Conservation (phyloP, 2,888 invertebrate genomes). For the Trachelus troglodyta region DNA sequence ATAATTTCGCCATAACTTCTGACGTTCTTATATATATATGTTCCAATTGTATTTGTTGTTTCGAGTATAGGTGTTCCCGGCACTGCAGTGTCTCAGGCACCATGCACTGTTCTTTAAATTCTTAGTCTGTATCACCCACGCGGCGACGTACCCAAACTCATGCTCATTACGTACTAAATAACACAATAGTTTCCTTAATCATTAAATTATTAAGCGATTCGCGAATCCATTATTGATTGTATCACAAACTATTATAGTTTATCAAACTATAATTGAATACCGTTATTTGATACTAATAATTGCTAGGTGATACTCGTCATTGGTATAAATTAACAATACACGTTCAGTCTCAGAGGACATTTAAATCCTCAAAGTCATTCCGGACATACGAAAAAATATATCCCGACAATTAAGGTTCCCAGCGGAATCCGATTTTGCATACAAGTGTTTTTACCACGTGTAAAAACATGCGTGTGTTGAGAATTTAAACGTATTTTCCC, state of each 20-base stretch:
- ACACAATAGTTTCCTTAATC: neutral
- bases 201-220: too few relatives aligned
- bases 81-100: slow-evolving; percentile 20
- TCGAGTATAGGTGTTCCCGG: neutral
- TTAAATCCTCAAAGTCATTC: neutral
- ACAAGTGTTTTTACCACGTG: neutral
- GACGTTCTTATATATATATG: neutral
- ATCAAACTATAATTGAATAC: too few relatives aligned
- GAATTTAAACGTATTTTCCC: slow-evolving; percentile 21
- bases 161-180: slow-evolving; percentile 36
- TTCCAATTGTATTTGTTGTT: slow-evolving; percentile 7
- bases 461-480: neutral
- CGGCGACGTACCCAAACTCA: slow-evolving; percentile 61
- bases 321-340: neutral
- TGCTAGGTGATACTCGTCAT: neutral
- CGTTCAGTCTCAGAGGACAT: neutral
- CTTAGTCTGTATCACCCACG: slow-evolving; percentile 34
- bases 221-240: too few relatives aligned
- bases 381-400: neutral
- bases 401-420: neutral
- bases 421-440: neutral
- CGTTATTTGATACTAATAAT: neutral
- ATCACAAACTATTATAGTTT: too few relatives aligned
- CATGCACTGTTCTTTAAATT: slow-evolving; percentile 19
- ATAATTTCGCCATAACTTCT: neutral